Conservation (phyloP, 1,140 invertebrate species). For the Danaus plexippus region DNA sequence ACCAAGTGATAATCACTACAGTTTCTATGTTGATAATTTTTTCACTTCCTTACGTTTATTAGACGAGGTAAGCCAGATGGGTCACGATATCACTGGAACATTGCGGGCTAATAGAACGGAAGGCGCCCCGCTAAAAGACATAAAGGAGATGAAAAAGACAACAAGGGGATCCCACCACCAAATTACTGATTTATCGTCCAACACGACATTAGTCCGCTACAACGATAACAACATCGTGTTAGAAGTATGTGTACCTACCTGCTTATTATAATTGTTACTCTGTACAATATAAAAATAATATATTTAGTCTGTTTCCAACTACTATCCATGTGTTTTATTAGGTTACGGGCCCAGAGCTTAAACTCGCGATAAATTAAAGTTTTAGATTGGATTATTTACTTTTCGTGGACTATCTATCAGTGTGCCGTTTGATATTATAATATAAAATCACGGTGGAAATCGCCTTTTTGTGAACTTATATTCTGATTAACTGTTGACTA, state of each 20-base stretch:
- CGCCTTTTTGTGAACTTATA: constrained; percentile 3
- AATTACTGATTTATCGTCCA: too few species aligned
- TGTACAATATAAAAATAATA: too few species aligned
- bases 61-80: constrained; percentile 1
- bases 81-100: constrained; percentile 1
- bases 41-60: background rate
- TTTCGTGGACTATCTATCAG: constrained; percentile 18
- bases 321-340: too few species aligned
- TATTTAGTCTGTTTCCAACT: too few species aligned
- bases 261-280: too few species aligned
- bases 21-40: constrained; percentile 8
- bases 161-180: too few species aligned
- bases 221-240: background rate
- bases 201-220: too few species aligned
- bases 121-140: constrained; percentile 13
- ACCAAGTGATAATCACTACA: constrained; percentile 1
- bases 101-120: constrained; percentile 19
- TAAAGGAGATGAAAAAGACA: too few species aligned
- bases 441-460: constrained; percentile 12
- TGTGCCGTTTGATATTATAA: constrained; percentile 8
- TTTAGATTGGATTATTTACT: constrained; percentile 9
- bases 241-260: too few species aligned
- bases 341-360: constrained; percentile 7
- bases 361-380: constrained; percentile 8
- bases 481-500: too few species aligned